Conservation (phyloP, 2,888 invertebrate species). For the Cantharis nigra region DNA sequence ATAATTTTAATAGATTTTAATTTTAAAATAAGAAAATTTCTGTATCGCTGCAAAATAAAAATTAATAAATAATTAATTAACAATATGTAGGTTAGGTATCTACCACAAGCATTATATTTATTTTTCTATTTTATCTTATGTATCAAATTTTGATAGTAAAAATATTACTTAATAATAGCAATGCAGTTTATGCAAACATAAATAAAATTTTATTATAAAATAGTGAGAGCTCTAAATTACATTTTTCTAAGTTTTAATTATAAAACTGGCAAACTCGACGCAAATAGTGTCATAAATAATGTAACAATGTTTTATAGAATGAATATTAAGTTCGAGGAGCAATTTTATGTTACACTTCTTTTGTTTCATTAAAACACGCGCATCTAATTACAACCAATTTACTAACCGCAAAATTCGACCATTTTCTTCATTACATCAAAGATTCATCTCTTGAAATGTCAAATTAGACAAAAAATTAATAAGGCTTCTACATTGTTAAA, state of each 20-base stretch:
- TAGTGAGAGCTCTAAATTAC: slow-evolving; percentile 3
- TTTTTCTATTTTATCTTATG: not conserved
- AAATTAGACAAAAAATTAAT: slow-evolving; percentile 31
- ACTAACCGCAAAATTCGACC: slow-evolving; percentile 25
- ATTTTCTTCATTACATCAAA: slow-evolving; percentile 30
- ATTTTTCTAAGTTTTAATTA: slow-evolving; percentile 29
- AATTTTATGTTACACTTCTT: slow-evolving; percentile 29
- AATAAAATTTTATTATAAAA: not conserved
- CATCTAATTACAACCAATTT: slow-evolving; percentile 32
- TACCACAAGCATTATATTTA: too few relatives aligned
- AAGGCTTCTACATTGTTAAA: slow-evolving; percentile 30
- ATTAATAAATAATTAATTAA: too few relatives aligned
- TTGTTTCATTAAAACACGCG: slow-evolving; percentile 35
- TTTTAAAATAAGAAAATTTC: too few relatives aligned
- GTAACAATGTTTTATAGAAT: slow-evolving; percentile 28
- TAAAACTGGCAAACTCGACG: slow-evolving; percentile 22
- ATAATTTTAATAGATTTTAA: too few relatives aligned
- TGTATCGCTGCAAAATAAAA: too few relatives aligned
- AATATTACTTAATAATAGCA: not conserved
- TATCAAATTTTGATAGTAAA: not conserved
- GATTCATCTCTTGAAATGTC: slow-evolving; percentile 25
- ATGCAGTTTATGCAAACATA: not conserved
- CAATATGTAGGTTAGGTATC: too few relatives aligned
- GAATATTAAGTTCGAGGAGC: slow-evolving; percentile 33
- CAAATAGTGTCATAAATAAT: slow-evolving; percentile 33